These are phyloP conservation scores for Synanthedon formicaeformis DNA, from an alignment of 2,888 invertebrate genomes.

Conservation along the genomic window DNA sequence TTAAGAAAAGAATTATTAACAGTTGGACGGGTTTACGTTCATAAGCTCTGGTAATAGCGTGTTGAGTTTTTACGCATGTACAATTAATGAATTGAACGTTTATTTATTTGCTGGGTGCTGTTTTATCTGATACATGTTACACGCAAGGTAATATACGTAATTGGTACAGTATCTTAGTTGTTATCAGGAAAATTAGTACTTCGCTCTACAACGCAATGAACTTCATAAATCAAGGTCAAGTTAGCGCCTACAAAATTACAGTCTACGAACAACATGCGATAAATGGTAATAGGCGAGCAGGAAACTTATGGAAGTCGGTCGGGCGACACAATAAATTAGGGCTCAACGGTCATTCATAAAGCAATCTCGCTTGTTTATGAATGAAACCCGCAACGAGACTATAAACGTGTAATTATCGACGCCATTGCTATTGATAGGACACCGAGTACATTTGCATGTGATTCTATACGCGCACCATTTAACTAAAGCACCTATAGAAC, in stretches of 20 bases:
- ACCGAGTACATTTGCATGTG: constrained; percentile 44
- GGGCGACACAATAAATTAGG: constrained; percentile 50
- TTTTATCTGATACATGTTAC: not conserved
- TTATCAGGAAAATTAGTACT: not conserved
- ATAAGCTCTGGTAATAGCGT: constrained; percentile 42
- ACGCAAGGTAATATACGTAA: not conserved
- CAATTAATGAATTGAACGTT: constrained; percentile 48
- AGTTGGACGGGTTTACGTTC: constrained; percentile 49
- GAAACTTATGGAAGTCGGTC: constrained; percentile 48
- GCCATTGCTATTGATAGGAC: constrained; percentile 44
- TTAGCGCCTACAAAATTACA: constrained; percentile 43
- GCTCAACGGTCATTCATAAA: constrained; percentile 59
- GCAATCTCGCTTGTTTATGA: constrained; percentile 59
- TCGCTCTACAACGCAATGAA: constrained; percentile 27
- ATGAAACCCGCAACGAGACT: constrained; percentile 45
- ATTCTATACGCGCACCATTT: constrained; percentile 2
- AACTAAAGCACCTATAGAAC: not conserved
- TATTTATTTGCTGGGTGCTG: constrained; percentile 17
- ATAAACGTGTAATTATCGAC: constrained; percentile 53
- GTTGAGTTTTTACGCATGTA: constrained; percentile 39
- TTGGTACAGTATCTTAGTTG: not conserved
- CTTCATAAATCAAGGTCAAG: constrained; percentile 46
- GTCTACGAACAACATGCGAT: constrained; percentile 44
- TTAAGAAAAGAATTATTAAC: constrained; percentile 59
- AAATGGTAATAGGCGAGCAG: constrained; percentile 54